Evolutionary conservation across 2,888 invertebrate species (phyloP).

Genomic region (Andrena minutula): DNA sequence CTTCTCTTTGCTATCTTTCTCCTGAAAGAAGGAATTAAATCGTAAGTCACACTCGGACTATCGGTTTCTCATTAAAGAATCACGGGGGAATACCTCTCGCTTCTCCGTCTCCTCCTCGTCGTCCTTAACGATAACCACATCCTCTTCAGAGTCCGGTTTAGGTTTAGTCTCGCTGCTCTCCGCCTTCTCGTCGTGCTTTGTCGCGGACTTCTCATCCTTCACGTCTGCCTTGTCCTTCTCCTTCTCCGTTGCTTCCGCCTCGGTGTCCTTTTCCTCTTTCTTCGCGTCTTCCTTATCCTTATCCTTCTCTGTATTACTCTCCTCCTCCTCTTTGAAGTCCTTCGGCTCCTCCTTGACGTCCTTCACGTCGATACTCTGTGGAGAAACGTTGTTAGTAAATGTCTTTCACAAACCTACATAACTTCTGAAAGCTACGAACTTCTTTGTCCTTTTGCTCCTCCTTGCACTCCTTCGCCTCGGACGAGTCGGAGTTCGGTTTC

Average conservation of each 20-base stretch:
- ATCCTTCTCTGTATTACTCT: constrained; percentile 76
- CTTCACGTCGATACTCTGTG: constrained; percentile 81
- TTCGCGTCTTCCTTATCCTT: constrained; percentile 82
- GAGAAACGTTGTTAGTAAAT: background rate
- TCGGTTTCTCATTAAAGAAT: background rate
- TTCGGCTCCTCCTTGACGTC: constrained; percentile 83
- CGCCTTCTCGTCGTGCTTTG: constrained; percentile 77
- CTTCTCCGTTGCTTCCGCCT: constrained; percentile 72
- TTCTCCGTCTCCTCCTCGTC: constrained; percentile 86
- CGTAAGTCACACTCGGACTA: background rate
- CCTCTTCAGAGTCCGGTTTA: constrained; percentile 86
- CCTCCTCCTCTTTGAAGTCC: constrained; percentile 79
- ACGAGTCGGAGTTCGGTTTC: constrained; percentile 76
- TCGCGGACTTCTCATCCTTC: constrained; percentile 84
- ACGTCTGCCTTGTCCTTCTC: constrained; percentile 81
- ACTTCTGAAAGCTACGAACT: constrained; percentile 35
- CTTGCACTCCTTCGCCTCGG: constrained; percentile 74
- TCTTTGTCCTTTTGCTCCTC: constrained; percentile 81
- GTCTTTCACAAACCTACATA: background rate
- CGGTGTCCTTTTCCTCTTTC: constrained; percentile 83
- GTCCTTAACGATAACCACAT: constrained; percentile 89
- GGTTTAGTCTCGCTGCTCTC: constrained; percentile 81
- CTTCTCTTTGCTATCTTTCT: constrained; percentile 81
- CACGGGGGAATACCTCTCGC: constrained; percentile 78
- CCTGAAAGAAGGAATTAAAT: constrained; percentile 39